Conservation (phyloP, 2,888 invertebrate species). For the Strigamia maritima region DNA sequence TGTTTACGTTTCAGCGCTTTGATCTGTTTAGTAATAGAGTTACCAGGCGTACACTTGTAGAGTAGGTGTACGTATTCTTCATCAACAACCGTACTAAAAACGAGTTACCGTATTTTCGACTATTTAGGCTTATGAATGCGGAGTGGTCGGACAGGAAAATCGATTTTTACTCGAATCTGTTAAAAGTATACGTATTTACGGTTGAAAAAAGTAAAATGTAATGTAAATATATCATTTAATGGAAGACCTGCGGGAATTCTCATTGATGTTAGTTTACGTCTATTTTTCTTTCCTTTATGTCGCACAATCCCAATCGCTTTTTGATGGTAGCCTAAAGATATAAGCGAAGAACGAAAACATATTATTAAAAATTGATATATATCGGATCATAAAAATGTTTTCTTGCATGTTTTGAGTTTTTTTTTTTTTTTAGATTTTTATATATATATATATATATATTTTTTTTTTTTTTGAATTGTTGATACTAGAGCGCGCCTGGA, state of each 20-base stretch:
- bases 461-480: background rate
- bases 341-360: background rate
- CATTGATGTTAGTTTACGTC: background rate
- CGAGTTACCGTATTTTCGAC: too few species aligned
- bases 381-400: background rate
- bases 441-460: too few species aligned
- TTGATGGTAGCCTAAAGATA: background rate
- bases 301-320: background rate
- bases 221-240: background rate
- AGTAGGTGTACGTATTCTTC: too few species aligned
- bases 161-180: too few species aligned
- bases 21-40: too few species aligned
- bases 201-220: background rate
- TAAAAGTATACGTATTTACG: too few species aligned
- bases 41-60: too few species aligned
- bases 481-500: background rate
- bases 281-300: background rate
- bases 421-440: background rate
- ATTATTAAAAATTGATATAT: background rate
- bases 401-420: background rate
- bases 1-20: too few species aligned
- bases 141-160: too few species aligned
- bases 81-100: too few species aligned
- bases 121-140: too few species aligned
- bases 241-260: background rate